Evolutionary conservation across 2,797 vertebrate genomes (phyloP).

Genomic region (Scomberomorus guttatus): DNA sequence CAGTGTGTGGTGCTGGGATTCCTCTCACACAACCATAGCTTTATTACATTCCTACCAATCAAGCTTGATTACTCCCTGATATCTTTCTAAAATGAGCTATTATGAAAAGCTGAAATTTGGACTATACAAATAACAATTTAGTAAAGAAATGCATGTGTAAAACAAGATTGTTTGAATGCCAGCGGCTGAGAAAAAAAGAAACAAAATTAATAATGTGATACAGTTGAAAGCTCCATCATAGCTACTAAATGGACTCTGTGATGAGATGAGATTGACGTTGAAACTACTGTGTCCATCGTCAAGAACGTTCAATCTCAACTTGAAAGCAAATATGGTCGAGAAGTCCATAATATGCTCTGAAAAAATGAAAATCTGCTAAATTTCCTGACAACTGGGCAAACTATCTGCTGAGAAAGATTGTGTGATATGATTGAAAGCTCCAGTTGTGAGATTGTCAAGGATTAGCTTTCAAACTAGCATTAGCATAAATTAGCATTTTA

Average conservation of each 20-base stretch:
- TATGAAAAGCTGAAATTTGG: background rate
- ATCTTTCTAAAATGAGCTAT: background rate
- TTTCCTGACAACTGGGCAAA: background rate
- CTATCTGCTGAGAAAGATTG: background rate
- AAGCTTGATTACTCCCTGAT: background rate
- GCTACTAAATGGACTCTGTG: background rate
- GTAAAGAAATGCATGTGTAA: background rate
- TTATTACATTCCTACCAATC: background rate
- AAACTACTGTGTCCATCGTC: background rate
- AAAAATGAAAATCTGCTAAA: background rate
- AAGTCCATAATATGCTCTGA: background rate
- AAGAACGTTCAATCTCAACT: background rate
- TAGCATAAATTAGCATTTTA: no score
- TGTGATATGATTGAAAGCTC: no score
- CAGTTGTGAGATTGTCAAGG: background rate
- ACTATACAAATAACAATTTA: background rate
- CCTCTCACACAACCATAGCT: constrained; percentile 12
- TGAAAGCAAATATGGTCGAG: background rate
- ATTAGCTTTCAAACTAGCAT: background rate
- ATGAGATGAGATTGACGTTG: no score
- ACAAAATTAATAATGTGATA: background rate
- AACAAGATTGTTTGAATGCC: background rate
- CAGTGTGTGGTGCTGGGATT: constrained; percentile 16
- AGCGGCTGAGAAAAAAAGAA: background rate
- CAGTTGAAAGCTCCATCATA: background rate